Base-by-base conservation (phyloP, 2,797 vertebrate genomes). In the Euthynnus affinis region DNA sequence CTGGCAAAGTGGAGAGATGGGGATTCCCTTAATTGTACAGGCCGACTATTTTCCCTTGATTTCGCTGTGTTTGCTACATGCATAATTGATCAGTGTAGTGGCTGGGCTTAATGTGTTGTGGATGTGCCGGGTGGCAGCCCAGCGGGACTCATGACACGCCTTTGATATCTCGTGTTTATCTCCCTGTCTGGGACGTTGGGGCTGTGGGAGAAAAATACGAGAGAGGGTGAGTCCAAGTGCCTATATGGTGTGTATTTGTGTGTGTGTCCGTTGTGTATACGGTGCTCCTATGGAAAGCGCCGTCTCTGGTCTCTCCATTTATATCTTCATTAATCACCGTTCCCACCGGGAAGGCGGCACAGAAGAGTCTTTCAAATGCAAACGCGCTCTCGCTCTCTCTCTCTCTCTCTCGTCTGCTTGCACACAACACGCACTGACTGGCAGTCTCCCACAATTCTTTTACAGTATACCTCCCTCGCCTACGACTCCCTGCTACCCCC, bases 261-360 rank as follows among this genome's bases (percentile, higher is more conserved):
- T 18, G 75, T 58, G 65, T n/a, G 49, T 65, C 37, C 70, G 67
- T 48, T 87, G 75, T 80, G 77, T 74, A 57, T 74, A 61, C 46
- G 74, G 32, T 46, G 72, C 76, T 83, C 89, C 88, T 86, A 85
- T 85, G 85, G 85, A 89, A 89, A 88, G 79, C 71, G 13, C 67
- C 1, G 23, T 91, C 85, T 82, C 84, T 68, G 64, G 62, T 86
- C 80, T 81, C 80, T 81, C 70, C 82, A 79, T 89, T 92, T 93
- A 89, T 79, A 86, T 92, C 89, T 90, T 86, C 88, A 91, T 93
- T 93, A 92, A 92, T 94, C 92, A 89, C 80, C 3, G n/a, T 82
- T 88, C 87, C 90, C 90, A 86, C 75, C 15, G 70, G 91, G 87
- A 69, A 78, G 74, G 71, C 46, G 51, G 71, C 83, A 91, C 79